Evolutionary conservation across 2,113 vertebrate species (phyloP).

Genomic region (Furnarius figulus): DNA sequence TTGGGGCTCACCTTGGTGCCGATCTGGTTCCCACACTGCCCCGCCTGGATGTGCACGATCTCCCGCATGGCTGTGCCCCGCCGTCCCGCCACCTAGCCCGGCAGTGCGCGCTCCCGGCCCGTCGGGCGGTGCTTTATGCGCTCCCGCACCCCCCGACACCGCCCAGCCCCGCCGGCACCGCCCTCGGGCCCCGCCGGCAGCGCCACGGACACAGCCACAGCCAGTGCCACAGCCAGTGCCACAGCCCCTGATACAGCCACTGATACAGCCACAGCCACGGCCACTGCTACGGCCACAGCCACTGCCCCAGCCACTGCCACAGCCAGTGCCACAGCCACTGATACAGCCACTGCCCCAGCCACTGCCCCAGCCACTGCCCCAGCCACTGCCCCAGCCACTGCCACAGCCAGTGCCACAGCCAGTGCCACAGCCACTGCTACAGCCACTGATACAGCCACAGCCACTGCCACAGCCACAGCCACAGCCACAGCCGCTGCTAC

Average conservation of each 20-base stretch:
- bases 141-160: neutral
- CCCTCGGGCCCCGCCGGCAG: neutral
- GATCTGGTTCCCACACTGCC: conserved; percentile 94
- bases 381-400: no score
- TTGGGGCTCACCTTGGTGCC: conserved; percentile 84
- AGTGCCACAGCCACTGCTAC: no score
- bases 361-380: no score
- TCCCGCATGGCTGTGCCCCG: conserved; percentile 80
- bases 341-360: no score
- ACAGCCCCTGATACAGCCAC: no score
- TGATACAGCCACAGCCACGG: accelerated
- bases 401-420: no score
- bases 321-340: accelerated
- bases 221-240: accelerated
- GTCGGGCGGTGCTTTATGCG: conserved; percentile 33
- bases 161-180: neutral
- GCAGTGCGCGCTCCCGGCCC: neutral
- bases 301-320: neutral
- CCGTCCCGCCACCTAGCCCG: neutral
- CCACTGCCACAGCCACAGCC: no score
- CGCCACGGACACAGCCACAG: neutral
- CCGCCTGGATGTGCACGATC: conserved; percentile 93
- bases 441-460: no score
- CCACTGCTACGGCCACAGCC: neutral
- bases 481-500: no score